phyloP scores from a whole-genome alignment of 1,140 invertebrate genomes.

The Zaprionus kolodkinae region DNA sequence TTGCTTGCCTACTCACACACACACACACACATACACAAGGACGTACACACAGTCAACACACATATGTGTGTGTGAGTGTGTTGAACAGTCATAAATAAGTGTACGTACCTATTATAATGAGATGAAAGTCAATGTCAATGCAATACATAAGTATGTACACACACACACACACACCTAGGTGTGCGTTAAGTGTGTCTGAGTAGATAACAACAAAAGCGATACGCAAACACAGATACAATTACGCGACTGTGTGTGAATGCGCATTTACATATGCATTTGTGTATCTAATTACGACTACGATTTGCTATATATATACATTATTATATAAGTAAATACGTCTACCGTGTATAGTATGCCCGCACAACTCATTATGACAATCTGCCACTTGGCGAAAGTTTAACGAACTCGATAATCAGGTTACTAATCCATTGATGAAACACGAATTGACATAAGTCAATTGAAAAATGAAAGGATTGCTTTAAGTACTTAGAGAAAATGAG shows the following conservation, averaged over 20 bases:
- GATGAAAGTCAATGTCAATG: conserved; percentile 80
- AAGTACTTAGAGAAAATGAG: neutral
- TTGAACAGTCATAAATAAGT: conserved; percentile 69
- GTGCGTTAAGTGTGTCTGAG: conserved; percentile 25
- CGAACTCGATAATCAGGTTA: conserved; percentile 63
- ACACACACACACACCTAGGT: conserved; percentile 25
- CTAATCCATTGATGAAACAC: conserved; percentile 40
- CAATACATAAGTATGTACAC: conserved; percentile 36
- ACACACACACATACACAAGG: conserved; percentile 26
- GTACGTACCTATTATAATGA: conserved; percentile 72
- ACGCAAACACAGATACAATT: conserved; percentile 9
- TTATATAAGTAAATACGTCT: conserved; percentile 17
- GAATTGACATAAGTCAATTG: neutral
- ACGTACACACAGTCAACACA: neutral
- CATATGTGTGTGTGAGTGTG: conserved; percentile 10
- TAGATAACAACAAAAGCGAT: conserved; percentile 24
- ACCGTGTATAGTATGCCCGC: conserved; percentile 22
- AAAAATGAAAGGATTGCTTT: neutral
- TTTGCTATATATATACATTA: conserved; percentile 29
- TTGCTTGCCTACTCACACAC: conserved; percentile 43
- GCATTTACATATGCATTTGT: conserved; percentile 11
- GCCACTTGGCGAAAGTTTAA: conserved; percentile 53
- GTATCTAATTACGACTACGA: conserved; percentile 14
- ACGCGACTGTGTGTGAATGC: conserved; percentile 9
- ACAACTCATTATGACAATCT: conserved; percentile 39